A percentile compares a stretch with the other conserved stretches of the same genome.
Evolutionary conservation across 2,888 invertebrate genomes (phyloP).

Genomic region (Plagodis dolabraria): DNA sequence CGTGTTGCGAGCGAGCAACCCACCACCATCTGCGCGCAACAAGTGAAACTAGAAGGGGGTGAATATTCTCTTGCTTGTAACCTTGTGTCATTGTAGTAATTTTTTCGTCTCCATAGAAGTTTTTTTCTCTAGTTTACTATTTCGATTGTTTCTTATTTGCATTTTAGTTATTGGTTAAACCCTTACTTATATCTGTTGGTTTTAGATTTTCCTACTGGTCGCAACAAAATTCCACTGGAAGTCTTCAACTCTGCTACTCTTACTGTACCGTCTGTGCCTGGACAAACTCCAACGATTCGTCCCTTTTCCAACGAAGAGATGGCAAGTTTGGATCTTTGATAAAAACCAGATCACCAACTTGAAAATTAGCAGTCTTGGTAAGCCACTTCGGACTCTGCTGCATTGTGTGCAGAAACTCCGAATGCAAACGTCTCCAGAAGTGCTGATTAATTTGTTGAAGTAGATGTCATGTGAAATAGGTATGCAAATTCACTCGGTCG

Average conservation of each 20-base stretch:
- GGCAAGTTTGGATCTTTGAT: not conserved
- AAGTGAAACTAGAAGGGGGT: constrained; percentile 5
- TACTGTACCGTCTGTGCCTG: not conserved
- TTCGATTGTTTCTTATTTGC: not conserved
- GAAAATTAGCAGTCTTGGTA: too few species aligned
- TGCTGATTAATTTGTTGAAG: too few species aligned
- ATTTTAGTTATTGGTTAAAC: too few species aligned
- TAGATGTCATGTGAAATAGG: too few species aligned
- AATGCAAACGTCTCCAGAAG: too few species aligned
- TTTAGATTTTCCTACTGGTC: not conserved
- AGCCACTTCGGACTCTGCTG: too few species aligned
- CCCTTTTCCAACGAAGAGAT: not conserved
- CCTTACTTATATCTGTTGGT: too few species aligned
- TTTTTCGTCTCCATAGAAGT: not conserved
- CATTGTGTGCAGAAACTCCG: too few species aligned
- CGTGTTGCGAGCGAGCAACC: constrained; percentile 14
- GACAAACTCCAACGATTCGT: not conserved
- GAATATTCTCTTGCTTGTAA: not conserved
- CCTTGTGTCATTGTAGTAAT: not conserved
- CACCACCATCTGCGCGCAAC: constrained; percentile 3
- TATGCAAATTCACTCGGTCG: too few species aligned
- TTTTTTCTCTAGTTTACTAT: not conserved
- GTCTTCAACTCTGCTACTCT: not conserved
- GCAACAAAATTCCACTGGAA: not conserved
- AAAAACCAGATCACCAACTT: not conserved